phyloP scores from a whole-genome alignment of 2,888 invertebrate genomes.

The Limenitis camilla region DNA sequence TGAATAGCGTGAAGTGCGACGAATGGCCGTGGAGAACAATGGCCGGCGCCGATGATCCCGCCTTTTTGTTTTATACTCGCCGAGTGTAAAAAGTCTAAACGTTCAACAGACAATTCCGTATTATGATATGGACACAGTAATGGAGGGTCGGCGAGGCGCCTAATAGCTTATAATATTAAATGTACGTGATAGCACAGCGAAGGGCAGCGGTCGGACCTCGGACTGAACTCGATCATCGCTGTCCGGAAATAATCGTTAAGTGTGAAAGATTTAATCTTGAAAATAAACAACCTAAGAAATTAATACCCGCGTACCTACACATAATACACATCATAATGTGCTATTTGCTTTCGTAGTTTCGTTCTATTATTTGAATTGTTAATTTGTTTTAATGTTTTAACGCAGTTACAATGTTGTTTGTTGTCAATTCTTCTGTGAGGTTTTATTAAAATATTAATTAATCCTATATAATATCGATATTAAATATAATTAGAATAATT shows the following conservation, averaged over 20 bases:
- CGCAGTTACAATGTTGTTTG: too few species aligned
- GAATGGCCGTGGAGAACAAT: constrained; percentile 72
- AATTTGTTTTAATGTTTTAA: too few species aligned
- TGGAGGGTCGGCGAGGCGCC: constrained; percentile 64
- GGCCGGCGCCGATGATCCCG: constrained; percentile 66
- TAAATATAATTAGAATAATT: too few species aligned
- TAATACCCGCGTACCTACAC: not conserved
- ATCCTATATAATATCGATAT: too few species aligned
- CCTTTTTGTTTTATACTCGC: constrained; percentile 67
- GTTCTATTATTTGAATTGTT: too few species aligned
- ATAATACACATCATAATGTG: too few species aligned
- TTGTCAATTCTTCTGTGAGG: too few species aligned
- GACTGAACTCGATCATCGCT: constrained; percentile 27
- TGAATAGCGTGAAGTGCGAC: constrained; percentile 75
- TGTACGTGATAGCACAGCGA: constrained; percentile 57
- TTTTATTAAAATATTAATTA: too few species aligned
- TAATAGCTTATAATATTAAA: constrained; percentile 72
- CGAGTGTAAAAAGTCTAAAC: constrained; percentile 68
- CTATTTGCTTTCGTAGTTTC: too few species aligned
- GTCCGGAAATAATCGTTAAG: constrained; percentile 53
- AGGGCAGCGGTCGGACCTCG: constrained; percentile 33
- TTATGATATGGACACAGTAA: constrained; percentile 73
- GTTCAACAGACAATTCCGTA: constrained; percentile 69
- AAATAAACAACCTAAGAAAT: constrained; percentile 22
- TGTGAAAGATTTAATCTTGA: constrained; percentile 34